phyloP scores from a whole-genome alignment of 2,113 vertebrate genomes.

The Raja brachyura region DNA sequence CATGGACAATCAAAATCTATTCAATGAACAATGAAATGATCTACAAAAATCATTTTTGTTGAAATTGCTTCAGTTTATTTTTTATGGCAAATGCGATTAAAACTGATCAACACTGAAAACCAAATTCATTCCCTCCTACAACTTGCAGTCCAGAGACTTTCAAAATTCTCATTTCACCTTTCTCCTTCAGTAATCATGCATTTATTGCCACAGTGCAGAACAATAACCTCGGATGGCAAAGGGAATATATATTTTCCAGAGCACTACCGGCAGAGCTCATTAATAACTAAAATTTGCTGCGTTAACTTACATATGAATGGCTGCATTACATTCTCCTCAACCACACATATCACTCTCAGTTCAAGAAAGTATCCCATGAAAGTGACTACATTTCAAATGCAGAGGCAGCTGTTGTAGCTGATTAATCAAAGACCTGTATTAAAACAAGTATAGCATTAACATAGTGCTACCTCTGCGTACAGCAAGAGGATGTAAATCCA shows the following conservation, averaged over 20 bases:
- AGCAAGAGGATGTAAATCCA: conserved; percentile 29
- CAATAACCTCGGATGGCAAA: conserved; percentile 11
- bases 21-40: not conserved
- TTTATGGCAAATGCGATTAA: not conserved
- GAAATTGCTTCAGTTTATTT: not conserved
- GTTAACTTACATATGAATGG: conserved; percentile 12
- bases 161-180: not conserved
- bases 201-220: not conserved
- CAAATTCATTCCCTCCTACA: not conserved
- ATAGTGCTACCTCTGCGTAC: conserved; percentile 24
- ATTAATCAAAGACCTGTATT: conserved; percentile 27
- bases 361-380: conserved; percentile 22
- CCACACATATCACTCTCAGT: not conserved
- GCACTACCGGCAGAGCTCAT: conserved; percentile 28
- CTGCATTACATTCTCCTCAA: not conserved
- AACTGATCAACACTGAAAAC: not conserved
- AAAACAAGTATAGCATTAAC: conserved; percentile 24
- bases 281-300: conserved; percentile 12
- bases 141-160: not conserved
- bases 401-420: conserved; percentile 1
- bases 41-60: conserved; percentile 1
- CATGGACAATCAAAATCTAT: not conserved
- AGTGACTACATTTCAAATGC: not conserved
- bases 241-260: conserved; percentile 11
- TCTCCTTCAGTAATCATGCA: not conserved